These are phyloP conservation scores for Xyrauchen texanus DNA, from an alignment of 2,113 vertebrate species.

Conservation along the genomic window DNA sequence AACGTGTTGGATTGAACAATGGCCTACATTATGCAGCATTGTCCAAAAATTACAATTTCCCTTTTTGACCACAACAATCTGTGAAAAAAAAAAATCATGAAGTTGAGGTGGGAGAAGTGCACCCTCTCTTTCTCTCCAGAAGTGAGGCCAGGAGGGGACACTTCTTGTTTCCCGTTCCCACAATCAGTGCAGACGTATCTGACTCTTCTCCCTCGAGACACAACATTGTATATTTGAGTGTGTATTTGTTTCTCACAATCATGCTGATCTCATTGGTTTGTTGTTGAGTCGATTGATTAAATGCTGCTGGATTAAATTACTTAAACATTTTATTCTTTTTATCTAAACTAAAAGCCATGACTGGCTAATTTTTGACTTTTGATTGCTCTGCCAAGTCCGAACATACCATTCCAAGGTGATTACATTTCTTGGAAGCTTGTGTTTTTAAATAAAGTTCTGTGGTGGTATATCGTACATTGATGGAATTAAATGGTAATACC, in stretches of 20 bases:
- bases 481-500: too few relatives aligned
- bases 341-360: slow-evolving; percentile 19
- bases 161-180: slow-evolving; percentile 37
- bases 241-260: slow-evolving; percentile 30
- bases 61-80: slow-evolving; percentile 13
- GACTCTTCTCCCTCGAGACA: slow-evolving; percentile 5
- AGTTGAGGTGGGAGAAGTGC: not conserved
- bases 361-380: not conserved
- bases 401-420: not conserved
- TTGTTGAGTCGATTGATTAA: too few relatives aligned
- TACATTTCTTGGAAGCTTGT: not conserved
- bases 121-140: not conserved
- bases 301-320: slow-evolving; percentile 8
- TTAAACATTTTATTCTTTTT: slow-evolving; percentile 6
- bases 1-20: not conserved
- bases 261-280: not conserved
- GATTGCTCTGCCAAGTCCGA: not conserved
- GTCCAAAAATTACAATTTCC: slow-evolving; percentile 40
- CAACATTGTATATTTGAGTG: slow-evolving; percentile 20
- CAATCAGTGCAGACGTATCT: slow-evolving; percentile 21
- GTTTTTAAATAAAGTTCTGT: too few relatives aligned
- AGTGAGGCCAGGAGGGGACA: slow-evolving; percentile 25
- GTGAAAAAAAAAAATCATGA: not conserved
- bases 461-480: too few relatives aligned
- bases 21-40: slow-evolving; percentile 15